Conservation (phyloP, 2,888 invertebrate species). For the Escarpia spicata region DNA sequence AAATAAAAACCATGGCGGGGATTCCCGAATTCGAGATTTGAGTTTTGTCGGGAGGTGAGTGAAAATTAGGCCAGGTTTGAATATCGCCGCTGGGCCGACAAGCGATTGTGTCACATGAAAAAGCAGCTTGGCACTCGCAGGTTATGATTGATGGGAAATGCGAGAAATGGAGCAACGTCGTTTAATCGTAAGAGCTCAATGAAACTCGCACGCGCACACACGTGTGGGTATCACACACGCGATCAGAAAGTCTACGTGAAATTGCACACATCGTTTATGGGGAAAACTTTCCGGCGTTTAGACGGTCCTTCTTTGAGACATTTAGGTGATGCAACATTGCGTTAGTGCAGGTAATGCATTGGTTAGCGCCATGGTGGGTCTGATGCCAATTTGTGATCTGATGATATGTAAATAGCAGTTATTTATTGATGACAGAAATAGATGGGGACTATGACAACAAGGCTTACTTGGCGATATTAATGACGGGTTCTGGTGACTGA, state of each 20-base stretch:
- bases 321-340: background rate
- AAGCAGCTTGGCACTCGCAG: background rate
- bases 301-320: no score
- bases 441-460: background rate
- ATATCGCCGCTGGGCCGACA: background rate
- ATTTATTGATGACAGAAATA: background rate
- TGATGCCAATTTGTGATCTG: background rate
- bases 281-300: background rate
- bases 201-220: background rate
- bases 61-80: background rate
- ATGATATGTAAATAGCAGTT: conserved; percentile 3
- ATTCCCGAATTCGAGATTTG: background rate
- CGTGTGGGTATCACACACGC: background rate
- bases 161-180: background rate
- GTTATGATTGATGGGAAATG: conserved; percentile 16
- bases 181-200: background rate
- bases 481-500: background rate
- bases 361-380: background rate
- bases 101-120: background rate
- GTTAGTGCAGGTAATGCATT: background rate
- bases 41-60: background rate
- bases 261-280: background rate
- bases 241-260: background rate
- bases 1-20: background rate
- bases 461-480: background rate